phyloP scores from a whole-genome alignment of 2,888 invertebrate genomes.

The Phyto melanocephala region DNA sequence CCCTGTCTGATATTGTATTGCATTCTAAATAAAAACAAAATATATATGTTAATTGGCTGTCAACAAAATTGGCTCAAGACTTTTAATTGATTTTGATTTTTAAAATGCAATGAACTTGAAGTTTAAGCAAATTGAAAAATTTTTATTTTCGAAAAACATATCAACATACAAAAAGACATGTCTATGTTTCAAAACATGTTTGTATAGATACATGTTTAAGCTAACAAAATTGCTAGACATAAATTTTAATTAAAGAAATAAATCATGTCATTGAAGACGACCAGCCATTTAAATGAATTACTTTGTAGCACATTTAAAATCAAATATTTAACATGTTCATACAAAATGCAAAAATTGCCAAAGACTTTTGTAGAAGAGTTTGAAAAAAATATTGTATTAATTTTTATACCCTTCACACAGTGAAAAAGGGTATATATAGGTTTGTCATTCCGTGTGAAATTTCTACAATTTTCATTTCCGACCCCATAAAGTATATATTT shows the following conservation, averaged over 20 bases:
- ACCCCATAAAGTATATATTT: too few relatives aligned
- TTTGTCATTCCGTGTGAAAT: too few relatives aligned
- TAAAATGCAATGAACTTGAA: slow-evolving; percentile 70
- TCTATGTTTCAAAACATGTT: too few relatives aligned
- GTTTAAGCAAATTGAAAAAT: slow-evolving; percentile 22
- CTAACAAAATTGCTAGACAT: background rate
- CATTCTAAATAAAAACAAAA: slow-evolving; percentile 26
- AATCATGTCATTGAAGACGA: background rate
- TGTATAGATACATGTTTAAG: background rate
- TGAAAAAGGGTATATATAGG: too few relatives aligned
- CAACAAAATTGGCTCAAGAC: slow-evolving; percentile 78
- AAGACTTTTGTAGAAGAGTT: background rate
- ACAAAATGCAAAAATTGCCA: background rate
- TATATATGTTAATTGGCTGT: slow-evolving; percentile 77
- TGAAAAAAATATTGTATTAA: background rate
- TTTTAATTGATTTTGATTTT: slow-evolving; percentile 78
- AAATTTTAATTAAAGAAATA: background rate
- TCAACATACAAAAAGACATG: too few relatives aligned
- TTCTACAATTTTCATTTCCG: too few relatives aligned
- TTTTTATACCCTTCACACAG: too few relatives aligned
- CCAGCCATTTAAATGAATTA: background rate
- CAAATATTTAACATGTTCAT: background rate
- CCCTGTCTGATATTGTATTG: too few relatives aligned
- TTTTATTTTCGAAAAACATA: too few relatives aligned
- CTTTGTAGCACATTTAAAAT: background rate